Evolutionary conservation across 2,888 invertebrate genomes (phyloP).

Genomic region (Pediacus dermestoides): DNA sequence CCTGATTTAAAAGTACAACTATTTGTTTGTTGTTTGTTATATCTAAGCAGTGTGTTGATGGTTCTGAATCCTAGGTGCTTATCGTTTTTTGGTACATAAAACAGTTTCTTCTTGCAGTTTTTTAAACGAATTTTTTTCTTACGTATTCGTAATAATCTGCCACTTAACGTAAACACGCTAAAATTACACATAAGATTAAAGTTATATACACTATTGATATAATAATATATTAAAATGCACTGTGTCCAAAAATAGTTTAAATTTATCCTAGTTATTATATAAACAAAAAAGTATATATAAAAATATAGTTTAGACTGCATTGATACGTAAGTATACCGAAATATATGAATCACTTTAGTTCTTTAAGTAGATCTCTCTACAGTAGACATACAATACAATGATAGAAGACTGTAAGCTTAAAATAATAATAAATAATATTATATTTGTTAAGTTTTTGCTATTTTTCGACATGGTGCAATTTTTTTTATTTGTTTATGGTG

Average conservation of each 20-base stretch:
- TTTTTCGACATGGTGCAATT: constrained; percentile 40
- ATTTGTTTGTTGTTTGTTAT: constrained; percentile 48
- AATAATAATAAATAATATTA: constrained; percentile 11
- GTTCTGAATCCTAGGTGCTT: constrained; percentile 42
- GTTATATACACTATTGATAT: constrained; percentile 43
- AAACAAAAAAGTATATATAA: too few relatives aligned
- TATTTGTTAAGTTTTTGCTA: constrained; percentile 36
- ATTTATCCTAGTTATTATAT: constrained; percentile 35
- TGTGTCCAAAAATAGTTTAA: constrained; percentile 35
- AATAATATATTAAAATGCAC: constrained; percentile 28
- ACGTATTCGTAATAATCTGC: constrained; percentile 45
- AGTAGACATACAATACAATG: constrained; percentile 40
- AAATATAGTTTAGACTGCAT: constrained; percentile 37
- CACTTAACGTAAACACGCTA: constrained; percentile 47
- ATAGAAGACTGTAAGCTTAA: constrained; percentile 48
- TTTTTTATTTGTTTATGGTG: constrained; percentile 45
- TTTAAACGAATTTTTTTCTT: constrained; percentile 36
- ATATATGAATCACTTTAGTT: constrained; percentile 39
- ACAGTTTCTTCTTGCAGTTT: constrained; percentile 43
- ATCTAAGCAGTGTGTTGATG: constrained; percentile 29
- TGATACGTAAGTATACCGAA: constrained; percentile 42
- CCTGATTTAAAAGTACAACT: constrained; percentile 53
- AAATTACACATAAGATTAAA: constrained; percentile 44
- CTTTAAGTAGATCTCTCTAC: constrained; percentile 35
- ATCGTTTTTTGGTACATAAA: constrained; percentile 29